A percentile compares a stretch with the other conserved stretches of the same genome.
Evolutionary conservation across 2,888 invertebrate species (phyloP).

Genomic region (Drosophila yooni): DNA sequence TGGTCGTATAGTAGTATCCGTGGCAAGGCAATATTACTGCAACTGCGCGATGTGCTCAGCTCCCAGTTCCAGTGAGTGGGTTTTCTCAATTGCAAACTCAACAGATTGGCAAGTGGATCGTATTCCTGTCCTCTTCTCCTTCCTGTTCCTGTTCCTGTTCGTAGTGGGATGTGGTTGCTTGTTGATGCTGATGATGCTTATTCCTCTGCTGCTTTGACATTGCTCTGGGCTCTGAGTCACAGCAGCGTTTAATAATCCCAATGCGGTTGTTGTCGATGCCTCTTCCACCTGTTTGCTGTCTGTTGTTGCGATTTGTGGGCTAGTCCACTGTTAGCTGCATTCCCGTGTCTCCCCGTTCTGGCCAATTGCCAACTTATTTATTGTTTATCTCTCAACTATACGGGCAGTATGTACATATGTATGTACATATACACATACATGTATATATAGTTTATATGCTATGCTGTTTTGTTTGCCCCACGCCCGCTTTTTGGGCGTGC

Average conservation of each 20-base stretch:
- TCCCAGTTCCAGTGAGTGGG: constrained; percentile 87
- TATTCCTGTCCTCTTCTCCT: constrained; percentile 36
- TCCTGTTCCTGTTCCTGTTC: constrained; percentile 25
- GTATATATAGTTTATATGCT: not conserved
- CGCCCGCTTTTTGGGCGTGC: constrained; percentile 26
- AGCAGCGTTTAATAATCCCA: constrained; percentile 6
- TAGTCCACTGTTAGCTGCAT: constrained; percentile 15
- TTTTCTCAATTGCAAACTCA: constrained; percentile 86
- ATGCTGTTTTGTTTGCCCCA: constrained; percentile 42
- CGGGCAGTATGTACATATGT: constrained; percentile 9
- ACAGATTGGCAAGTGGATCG: constrained; percentile 83
- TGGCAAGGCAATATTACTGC: constrained; percentile 86
- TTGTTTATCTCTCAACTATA: constrained; percentile 68
- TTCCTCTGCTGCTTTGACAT: constrained; percentile 69
- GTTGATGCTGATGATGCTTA: constrained; percentile 9
- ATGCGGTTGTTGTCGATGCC: constrained; percentile 24
- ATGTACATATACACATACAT: not conserved
- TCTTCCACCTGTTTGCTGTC: constrained; percentile 75
- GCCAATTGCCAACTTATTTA: constrained; percentile 65
- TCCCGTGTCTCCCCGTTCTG: constrained; percentile 43
- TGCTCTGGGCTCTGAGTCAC: constrained; percentile 49
- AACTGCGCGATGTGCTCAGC: constrained; percentile 87
- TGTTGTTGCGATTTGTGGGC: constrained; percentile 24
- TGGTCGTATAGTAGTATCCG: constrained; percentile 86
- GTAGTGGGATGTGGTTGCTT: not conserved